These are phyloP conservation scores for Pangasius krempfi DNA, from an alignment of 2,797 vertebrate genomes.

Conservation along the genomic window DNA sequence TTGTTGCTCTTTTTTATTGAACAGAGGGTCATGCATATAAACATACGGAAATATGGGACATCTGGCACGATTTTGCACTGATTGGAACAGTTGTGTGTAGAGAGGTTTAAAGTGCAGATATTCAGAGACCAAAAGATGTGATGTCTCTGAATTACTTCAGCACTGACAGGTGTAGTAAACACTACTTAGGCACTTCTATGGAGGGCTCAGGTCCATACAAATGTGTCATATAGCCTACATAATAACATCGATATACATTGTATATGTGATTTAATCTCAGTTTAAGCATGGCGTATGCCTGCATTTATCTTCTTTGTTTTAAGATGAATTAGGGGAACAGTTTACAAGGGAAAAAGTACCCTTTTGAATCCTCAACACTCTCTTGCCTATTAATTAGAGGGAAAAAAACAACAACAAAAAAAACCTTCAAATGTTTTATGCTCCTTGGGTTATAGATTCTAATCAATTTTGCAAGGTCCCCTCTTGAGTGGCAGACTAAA, in stretches of 20 bases:
- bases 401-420: slow-evolving; percentile 40
- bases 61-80: slow-evolving; percentile 44
- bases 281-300: not conserved
- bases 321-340: not conserved
- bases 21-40: slow-evolving; percentile 46
- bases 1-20: slow-evolving; percentile 47
- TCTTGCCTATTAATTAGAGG: slow-evolving; percentile 70
- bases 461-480: slow-evolving; percentile 53
- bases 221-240: not conserved
- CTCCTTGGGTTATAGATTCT: slow-evolving; percentile 63
- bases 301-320: not conserved
- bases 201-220: not conserved
- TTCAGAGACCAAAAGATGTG: slow-evolving; percentile 3
- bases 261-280: not conserved
- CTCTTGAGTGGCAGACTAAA: slow-evolving; percentile 56
- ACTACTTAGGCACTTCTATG: not conserved
- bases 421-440: slow-evolving; percentile 47
- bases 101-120: slow-evolving; percentile 5
- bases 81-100: slow-evolving; percentile 31
- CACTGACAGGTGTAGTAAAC: slow-evolving; percentile 11
- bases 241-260: not conserved
- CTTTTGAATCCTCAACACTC: slow-evolving; percentile 16
- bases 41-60: slow-evolving; percentile 48
- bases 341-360: not conserved
- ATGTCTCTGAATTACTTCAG: not conserved